Evolutionary conservation across 2,888 invertebrate genomes (phyloP).

Genomic region (Caenorhabditis sp.): DNA sequence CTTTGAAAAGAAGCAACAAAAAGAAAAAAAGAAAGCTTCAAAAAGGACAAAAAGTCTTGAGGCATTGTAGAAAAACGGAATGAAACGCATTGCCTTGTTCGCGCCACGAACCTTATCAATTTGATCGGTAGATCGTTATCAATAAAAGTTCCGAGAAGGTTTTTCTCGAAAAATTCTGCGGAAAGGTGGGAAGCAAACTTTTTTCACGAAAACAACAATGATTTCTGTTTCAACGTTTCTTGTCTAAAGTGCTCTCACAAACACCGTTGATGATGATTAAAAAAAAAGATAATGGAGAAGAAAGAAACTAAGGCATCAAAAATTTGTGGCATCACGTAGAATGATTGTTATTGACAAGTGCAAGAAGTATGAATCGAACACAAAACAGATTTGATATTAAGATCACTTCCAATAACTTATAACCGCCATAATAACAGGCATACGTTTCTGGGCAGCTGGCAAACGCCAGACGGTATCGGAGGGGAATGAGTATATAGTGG

Average conservation of each 20-base stretch:
- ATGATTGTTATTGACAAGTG: conserved; percentile 29
- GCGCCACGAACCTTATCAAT: conserved; percentile 43
- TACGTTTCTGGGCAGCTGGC: neutral
- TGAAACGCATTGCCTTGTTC: conserved; percentile 18
- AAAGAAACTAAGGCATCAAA: conserved; percentile 34
- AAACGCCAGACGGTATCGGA: conserved; percentile 5
- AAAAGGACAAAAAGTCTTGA: no score
- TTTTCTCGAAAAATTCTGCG: conserved; percentile 27
- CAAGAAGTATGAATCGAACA: conserved; percentile 5
- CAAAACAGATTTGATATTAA: conserved; percentile 13
- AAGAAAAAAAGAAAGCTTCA: conserved; percentile 1
- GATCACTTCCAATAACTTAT: conserved; percentile 15
- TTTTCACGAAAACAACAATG: conserved; percentile 42
- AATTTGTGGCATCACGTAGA: conserved; percentile 28
- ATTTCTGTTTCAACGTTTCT: conserved; percentile 37
- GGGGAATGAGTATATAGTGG: neutral
- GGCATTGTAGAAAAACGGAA: neutral
- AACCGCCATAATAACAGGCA: neutral
- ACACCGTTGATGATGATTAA: conserved; percentile 12
- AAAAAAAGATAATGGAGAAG: conserved; percentile 5
- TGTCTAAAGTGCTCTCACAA: conserved; percentile 35
- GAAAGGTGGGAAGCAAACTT: conserved; percentile 3
- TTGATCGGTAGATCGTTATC: conserved; percentile 52
- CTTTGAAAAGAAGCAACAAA: conserved; percentile 34
- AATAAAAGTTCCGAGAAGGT: neutral